These are phyloP conservation scores for Molorchus minor DNA, from an alignment of 2,888 invertebrate genomes.

Conservation along the genomic window DNA sequence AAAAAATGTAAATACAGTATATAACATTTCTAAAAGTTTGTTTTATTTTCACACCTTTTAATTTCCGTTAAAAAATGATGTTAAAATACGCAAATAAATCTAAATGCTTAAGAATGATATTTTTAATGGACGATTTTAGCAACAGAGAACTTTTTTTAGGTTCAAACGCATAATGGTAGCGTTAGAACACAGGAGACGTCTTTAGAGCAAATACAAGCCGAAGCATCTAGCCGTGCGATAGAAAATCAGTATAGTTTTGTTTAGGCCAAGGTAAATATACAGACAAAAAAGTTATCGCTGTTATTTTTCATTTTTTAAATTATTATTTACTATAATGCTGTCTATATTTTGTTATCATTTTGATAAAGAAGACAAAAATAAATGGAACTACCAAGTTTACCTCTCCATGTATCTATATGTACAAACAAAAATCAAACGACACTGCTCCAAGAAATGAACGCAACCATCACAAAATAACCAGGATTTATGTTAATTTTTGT, in stretches of 20 bases:
- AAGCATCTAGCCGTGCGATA: conserved; percentile 71
- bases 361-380: too few relatives aligned
- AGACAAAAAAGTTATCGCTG: conserved; percentile 8
- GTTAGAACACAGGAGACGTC: conserved; percentile 82
- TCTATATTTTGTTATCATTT: too few relatives aligned
- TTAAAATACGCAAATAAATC: conserved; percentile 14
- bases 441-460: too few relatives aligned
- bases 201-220: conserved; percentile 68
- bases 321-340: too few relatives aligned
- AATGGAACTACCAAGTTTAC: too few relatives aligned
- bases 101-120: conserved; percentile 10
- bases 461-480: too few relatives aligned
- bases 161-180: conserved; percentile 81
- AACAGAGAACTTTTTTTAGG: conserved; percentile 62
- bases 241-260: conserved; percentile 87
- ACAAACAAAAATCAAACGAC: too few relatives aligned
- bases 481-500: too few relatives aligned
- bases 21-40: conserved; percentile 39
- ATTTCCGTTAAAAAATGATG: conserved; percentile 5
- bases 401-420: too few relatives aligned
- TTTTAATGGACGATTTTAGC: conserved; percentile 27
- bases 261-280: conserved; percentile 53
- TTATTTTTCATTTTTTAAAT: background rate
- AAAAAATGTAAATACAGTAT: conserved; percentile 49
- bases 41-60: conserved; percentile 44